Base-by-base conservation (phyloP, 2,797 vertebrate species). In the Amblyopsis hoosieri region DNA sequence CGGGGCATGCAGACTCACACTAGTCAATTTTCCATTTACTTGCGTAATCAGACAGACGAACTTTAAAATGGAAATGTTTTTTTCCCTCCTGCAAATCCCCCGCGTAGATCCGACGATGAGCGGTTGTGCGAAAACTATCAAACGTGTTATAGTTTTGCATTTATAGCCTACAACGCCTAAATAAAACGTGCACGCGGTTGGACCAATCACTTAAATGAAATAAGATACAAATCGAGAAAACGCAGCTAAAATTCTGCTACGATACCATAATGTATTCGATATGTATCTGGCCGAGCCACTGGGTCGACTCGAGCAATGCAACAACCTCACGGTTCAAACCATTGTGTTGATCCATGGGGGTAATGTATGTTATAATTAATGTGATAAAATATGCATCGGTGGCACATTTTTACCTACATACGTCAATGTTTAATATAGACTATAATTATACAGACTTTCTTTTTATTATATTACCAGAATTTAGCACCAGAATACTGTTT, bases 291-390 rank as follows among this genome's bases (percentile, higher is more conserved):
- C 79, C 67, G 66, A 61, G 71, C 64, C 51, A 71, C 75, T 72
- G 70, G 75, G 80, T 29, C 3, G 23, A 29, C 23, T 29, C 23
- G 23, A 64, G 85, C 86, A 69, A 75, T 84, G 91, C 88, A 91
- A 91, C 89, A 83, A 88, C 80, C 86, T 64, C 57, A 50, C 61
- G 89, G 90, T 10, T 14, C 17, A 72, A 83, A 86, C 92, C 87
- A 93, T 79, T 48, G 0, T 2, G 15, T 11, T n/a, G 2, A 12
- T 10, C 0, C 1, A 13, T 57, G 62, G 64, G 31, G 65, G n/a
- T 0, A 6, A 8, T 37, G 45, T 0, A 2, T 0, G 0, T 7
- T 3, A 52, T 0, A 9, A 5, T 12, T 1, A 2, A 1, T 1
- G 4, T 33, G 2, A 33, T 1, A 6, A 17, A 8, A 19, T 6